phyloP scores from a whole-genome alignment of 1,140 invertebrate species.

The Ceratosolen fusciceps region DNA sequence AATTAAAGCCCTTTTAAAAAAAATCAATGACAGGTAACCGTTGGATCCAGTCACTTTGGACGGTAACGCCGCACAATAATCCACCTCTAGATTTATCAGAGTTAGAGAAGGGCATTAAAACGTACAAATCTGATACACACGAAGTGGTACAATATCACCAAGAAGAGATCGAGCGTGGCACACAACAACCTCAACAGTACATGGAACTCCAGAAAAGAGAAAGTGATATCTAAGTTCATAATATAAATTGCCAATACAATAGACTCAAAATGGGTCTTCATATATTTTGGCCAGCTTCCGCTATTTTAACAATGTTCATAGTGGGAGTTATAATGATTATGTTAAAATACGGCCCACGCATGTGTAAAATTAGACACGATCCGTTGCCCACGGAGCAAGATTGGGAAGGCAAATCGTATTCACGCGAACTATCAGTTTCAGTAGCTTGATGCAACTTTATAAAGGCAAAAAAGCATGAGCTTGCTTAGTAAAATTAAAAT shows the following conservation, averaged over 20 bases:
- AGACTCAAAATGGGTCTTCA: slow-evolving; percentile 76
- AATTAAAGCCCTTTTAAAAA: too few species aligned
- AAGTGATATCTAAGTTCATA: slow-evolving; percentile 80
- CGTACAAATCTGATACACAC: slow-evolving; percentile 55
- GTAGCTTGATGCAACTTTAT: slow-evolving; percentile 55
- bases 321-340: slow-evolving; percentile 82
- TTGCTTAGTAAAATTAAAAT: too few species aligned
- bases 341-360: slow-evolving; percentile 78
- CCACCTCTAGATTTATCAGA: slow-evolving; percentile 86
- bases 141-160: slow-evolving; percentile 60
- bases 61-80: slow-evolving; percentile 84
- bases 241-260: slow-evolving; percentile 40
- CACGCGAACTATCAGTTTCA: slow-evolving; percentile 75
- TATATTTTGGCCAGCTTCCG: slow-evolving; percentile 81
- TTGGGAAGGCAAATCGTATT: slow-evolving; percentile 75
- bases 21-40: slow-evolving; percentile 89
- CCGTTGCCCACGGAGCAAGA: slow-evolving; percentile 75
- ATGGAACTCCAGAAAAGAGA: slow-evolving; percentile 84
- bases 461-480: too few species aligned
- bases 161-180: slow-evolving; percentile 54
- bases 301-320: slow-evolving; percentile 80
- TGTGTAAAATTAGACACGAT: slow-evolving; percentile 78
- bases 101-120: slow-evolving; percentile 71
- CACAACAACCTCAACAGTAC: slow-evolving; percentile 73
- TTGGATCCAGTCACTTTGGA: slow-evolving; percentile 87